Conservation (phyloP, 2,888 invertebrate species). For the Caenorhabditis japonica region DNA sequence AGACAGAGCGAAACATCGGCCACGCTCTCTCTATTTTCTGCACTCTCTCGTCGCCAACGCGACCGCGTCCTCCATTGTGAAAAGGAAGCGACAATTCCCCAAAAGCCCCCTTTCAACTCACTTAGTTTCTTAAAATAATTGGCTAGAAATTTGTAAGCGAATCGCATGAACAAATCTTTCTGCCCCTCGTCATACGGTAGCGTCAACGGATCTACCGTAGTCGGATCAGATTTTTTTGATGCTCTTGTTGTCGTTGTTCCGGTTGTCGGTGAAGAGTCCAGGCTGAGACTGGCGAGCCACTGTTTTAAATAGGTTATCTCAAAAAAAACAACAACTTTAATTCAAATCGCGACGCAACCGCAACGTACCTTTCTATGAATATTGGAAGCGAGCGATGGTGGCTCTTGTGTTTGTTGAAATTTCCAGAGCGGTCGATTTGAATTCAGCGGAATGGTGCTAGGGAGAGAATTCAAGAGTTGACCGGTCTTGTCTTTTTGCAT, state of each 20-base stretch:
- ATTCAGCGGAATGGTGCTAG: slow-evolving; percentile 26
- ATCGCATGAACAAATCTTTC: slow-evolving; percentile 22
- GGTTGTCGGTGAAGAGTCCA: slow-evolving; percentile 13
- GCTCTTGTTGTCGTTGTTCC: slow-evolving; percentile 38
- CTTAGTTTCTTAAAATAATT: slow-evolving; percentile 47
- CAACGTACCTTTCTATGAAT: slow-evolving; percentile 39
- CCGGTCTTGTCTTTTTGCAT: slow-evolving; percentile 31
- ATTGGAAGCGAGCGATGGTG: slow-evolving; percentile 14
- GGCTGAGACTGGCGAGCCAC: slow-evolving; percentile 35
- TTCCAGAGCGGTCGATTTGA: slow-evolving; percentile 28
- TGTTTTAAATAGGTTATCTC: slow-evolving; percentile 43
- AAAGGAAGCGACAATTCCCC: too few species aligned
- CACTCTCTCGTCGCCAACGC: too few species aligned
- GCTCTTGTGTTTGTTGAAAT: neutral
- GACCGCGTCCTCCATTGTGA: too few species aligned
- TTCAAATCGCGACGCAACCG: neutral
- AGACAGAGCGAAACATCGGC: too few species aligned
- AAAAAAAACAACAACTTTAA: neutral
- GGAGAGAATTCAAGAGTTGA: slow-evolving; percentile 15
- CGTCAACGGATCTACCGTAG: slow-evolving; percentile 27
- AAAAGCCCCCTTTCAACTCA: slow-evolving; percentile 12
- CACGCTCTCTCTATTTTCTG: too few species aligned
- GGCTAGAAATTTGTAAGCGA: slow-evolving; percentile 38
- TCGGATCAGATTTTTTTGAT: neutral
- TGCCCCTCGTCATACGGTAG: slow-evolving; percentile 40